phyloP scores from a whole-genome alignment of 2,797 vertebrate species.

The Apogon hyalosoma region DNA sequence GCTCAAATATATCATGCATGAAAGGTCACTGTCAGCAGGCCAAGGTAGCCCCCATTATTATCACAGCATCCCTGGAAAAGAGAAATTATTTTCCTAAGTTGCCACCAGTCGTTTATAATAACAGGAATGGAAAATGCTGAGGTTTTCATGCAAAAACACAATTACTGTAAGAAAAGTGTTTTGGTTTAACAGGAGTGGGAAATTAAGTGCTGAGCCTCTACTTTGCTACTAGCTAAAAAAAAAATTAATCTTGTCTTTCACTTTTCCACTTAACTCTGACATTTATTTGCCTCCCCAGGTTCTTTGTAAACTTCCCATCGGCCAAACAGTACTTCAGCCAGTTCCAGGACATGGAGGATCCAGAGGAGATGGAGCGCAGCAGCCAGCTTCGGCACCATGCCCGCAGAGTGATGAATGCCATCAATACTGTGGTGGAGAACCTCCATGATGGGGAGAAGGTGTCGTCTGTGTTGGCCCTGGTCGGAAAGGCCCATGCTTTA shows the following conservation, averaged over 20 bases:
- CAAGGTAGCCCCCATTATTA: not conserved
- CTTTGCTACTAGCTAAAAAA: no score
- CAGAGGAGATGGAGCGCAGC: constrained; percentile 94
- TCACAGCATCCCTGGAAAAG: no score
- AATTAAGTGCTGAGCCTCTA: no score
- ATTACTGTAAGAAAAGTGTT: no score
- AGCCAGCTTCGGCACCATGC: constrained; percentile 93
- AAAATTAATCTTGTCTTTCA: no score
- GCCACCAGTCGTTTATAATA: no score
- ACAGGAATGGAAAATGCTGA: no score
- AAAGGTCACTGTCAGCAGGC: constrained; percentile 13
- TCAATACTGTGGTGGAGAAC: constrained; percentile 96
- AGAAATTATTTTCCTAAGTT: no score
- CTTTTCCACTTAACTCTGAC: not conserved
- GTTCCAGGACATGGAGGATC: constrained; percentile 95
- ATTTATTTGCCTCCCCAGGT: constrained; percentile 77
- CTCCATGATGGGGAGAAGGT: constrained; percentile 93
- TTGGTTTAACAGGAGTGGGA: no score
- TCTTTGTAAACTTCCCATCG: constrained; percentile 96
- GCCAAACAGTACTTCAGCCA: constrained; percentile 99
- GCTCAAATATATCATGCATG: not conserved
- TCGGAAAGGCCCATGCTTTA: constrained; percentile 95
- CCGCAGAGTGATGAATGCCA: constrained; percentile 93
- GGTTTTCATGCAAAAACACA: no score
- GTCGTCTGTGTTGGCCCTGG: constrained; percentile 90